Evolutionary conservation across 2,888 invertebrate genomes (phyloP), one percentile per base, ranked within the genome.

Genomic region (Melanostoma scalare): DNA sequence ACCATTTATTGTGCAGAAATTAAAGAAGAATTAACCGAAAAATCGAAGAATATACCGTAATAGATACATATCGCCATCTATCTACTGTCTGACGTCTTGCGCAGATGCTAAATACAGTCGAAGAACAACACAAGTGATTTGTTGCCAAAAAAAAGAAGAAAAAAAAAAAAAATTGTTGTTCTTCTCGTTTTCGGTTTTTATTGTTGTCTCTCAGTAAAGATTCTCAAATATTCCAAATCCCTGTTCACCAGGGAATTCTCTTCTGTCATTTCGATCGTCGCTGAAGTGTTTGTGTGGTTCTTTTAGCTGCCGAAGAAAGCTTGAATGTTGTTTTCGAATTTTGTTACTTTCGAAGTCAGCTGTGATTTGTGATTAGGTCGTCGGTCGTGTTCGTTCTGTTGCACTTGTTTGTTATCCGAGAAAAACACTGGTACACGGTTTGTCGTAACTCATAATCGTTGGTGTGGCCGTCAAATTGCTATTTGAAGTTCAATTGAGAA

Each of bases 11-110:
- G 72, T 40, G 61, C 9, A 74, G 50, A 63, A 42, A 20, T 44
- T 4, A 46, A 74, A 56, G 48, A 48, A 42, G 63, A 71, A 58
- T 72, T 42, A 53, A 52, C 46, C 50, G 65, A 78, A 82, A 78
- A 78, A 82, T 81, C 78, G 78, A 82, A 78, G 50, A 61, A 73
- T 58, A 38, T 36, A 78, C 74, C 78, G 50, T 73, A 56, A 50
- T 78, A 78, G 78, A 82, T 73, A 73, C 68, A 73, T 74, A 73
- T 69, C 72, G 20, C 20, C 68, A 82, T 68, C 68, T 63, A 55
- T 50, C 71, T 52, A 56, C 35, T 36, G 52, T 68, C 55, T 56
- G 67, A 68, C 52, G 58, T 33, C 33, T 38, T 82, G 82, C 82
- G 82, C 82, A 82, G 73, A 73, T 82, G 68, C 73, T 69, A 55